phyloP scores from a whole-genome alignment of 92 coral and sea anemone genomes.

The Phenganax subtilis region DNA sequence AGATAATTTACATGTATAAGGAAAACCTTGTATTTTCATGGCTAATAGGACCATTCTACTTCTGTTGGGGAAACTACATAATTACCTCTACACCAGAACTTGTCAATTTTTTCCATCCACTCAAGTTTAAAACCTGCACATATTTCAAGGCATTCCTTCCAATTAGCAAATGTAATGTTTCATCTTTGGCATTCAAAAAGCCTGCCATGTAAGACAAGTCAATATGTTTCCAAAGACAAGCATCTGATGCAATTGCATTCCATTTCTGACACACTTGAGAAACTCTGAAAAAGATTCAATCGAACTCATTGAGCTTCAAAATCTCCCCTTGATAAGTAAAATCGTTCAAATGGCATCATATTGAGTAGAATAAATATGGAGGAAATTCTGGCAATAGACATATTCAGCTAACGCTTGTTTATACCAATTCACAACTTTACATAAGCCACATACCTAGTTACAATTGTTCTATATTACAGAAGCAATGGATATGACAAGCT shows the following conservation, averaged over 20 bases:
- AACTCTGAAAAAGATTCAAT: constrained; percentile 34
- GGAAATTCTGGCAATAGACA: no score
- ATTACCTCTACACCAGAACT: constrained; percentile 30
- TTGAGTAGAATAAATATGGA: no score
- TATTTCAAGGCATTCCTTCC: background rate
- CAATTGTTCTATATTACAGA: no score
- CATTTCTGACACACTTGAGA: constrained; percentile 64
- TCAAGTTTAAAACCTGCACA: constrained; percentile 1
- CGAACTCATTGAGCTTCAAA: no score
- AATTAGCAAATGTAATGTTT: background rate
- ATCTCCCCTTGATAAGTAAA: no score
- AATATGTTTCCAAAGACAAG: constrained; percentile 51
- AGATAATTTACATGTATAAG: no score
- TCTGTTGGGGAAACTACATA: background rate
- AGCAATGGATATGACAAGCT: no score
- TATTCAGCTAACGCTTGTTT: no score
- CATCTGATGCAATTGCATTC: constrained; percentile 51
- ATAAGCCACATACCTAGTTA: no score
- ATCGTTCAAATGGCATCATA: no score
- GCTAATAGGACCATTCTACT: background rate
- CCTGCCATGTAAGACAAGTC: constrained; percentile 46
- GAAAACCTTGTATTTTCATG: no score
- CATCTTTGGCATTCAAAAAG: background rate
- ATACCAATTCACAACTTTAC: no score
- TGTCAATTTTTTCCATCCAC: constrained; percentile 35